These are phyloP conservation scores for Heterotis niloticus DNA, from an alignment of 2,113 vertebrate genomes.

Conservation along the genomic window DNA sequence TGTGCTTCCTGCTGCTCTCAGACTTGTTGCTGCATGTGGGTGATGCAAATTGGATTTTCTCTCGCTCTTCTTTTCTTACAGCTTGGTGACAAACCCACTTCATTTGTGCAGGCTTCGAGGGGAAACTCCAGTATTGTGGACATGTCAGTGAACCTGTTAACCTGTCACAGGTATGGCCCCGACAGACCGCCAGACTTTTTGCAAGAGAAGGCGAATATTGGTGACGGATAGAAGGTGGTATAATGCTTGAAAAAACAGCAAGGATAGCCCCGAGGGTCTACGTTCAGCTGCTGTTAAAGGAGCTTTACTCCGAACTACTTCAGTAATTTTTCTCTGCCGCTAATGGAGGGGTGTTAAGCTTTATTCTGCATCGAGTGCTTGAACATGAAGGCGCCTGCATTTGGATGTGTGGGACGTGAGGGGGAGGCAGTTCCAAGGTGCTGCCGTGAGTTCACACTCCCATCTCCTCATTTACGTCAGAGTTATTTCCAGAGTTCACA, in stretches of 20 bases:
- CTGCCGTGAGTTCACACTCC: constrained; percentile 18
- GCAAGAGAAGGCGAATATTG: background rate
- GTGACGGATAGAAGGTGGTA: background rate
- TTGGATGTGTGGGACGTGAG: background rate
- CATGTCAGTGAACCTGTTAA: constrained; percentile 48
- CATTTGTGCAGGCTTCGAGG: constrained; percentile 39
- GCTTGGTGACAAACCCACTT: background rate
- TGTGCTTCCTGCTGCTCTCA: background rate
- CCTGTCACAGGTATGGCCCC: constrained; percentile 48
- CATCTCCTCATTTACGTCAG: constrained; percentile 32
- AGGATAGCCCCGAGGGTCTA: too few relatives aligned
- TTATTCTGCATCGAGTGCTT: background rate
- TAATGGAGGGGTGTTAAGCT: background rate
- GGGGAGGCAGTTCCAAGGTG: background rate
- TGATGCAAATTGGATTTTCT: constrained; percentile 14
- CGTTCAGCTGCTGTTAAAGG: too few relatives aligned
- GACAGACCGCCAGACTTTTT: background rate
- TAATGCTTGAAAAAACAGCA: background rate
- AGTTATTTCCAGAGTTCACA: constrained; percentile 34
- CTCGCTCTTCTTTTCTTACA: constrained; percentile 12
- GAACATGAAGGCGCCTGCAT: too few relatives aligned
- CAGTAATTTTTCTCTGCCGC: too few relatives aligned
- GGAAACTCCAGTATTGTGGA: constrained; percentile 33
- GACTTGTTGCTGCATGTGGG: constrained; percentile 10
- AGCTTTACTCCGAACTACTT: too few relatives aligned